Evolutionary conservation across 2,888 invertebrate genomes (phyloP), one percentile per base, ranked within the genome.

Genomic region (Caenorhabditis sp.): DNA sequence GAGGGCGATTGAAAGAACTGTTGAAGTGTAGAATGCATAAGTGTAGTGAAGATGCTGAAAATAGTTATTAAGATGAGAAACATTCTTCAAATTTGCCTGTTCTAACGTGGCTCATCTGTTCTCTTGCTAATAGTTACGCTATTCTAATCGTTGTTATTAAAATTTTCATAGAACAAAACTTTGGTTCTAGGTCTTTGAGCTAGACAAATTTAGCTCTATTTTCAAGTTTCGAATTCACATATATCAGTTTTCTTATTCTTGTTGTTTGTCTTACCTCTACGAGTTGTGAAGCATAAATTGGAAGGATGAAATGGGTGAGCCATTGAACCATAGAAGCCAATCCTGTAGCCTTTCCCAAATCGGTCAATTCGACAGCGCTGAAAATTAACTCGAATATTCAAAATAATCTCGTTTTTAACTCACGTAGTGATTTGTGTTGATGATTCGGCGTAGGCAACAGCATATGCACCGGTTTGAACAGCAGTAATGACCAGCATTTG

Each of bases 11-110:
- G 82, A 80, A 12, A 87, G 59, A 56, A 78, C 23, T 14, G 84
- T 83, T 20, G 83, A 81, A 4, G 86, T 81, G 82, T 88, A 87
- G 81, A 87, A 87, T 21, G 86, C 87, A 68, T 85, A 88, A n/a
- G 83, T 85, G 80, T 85, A 87, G 72, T 87, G 87, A 62, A 78
- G 83, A 57, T 78, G 78, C 59, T 79, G 74, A 20, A 76, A 64
- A 38, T 31, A 7, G 5, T 8, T 7, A 59, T 12, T 21, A 38
- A 10, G 4, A 14, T 26, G 26, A n/a, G 56, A n/a, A n/a, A 56
- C 23, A 26, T 27, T 31, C 31, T 31, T 31, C 10, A 31, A 31
- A 31, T n/a, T n/a, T n/a, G n/a, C n/a, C n/a, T n/a, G n/a, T n/a
- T n/a, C n/a, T n/a, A n/a, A n/a, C n/a, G n/a, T n/a, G n/a, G n/a